Evolutionary conservation across 2,888 invertebrate species (phyloP), one percentile per base, ranked within the genome.

Genomic region (Meganola albula): DNA sequence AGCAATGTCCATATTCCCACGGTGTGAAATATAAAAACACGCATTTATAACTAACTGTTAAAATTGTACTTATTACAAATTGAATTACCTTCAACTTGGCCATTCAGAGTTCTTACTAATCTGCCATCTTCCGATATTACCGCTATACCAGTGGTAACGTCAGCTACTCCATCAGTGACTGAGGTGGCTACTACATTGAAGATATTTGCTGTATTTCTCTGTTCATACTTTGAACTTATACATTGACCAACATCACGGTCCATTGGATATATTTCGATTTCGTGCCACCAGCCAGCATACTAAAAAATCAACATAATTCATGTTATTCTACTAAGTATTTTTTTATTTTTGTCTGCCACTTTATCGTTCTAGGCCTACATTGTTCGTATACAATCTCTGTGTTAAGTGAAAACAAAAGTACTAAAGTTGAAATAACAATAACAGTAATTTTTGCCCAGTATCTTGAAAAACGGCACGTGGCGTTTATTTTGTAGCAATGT

Each of bases 271-370:
- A 73, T 59, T 40, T 76, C 71, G 24, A 82, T 64, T 43, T 82
- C 78, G 32, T 82, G 77, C 83, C 83, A 83, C 73, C 75, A 74
- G 14, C 78, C 80, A 0, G 61, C 22, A 40, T 65, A 83, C 83
- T 83, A 55, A 5, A 53, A 63, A 40, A 11, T 10, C 4, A 5
- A 16, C 6, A 5, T 16, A 16, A 16, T 16, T n/a, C n/a, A n/a
- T n/a, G n/a, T n/a, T n/a, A n/a, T n/a, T n/a, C n/a, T n/a, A n/a
- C n/a, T n/a, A n/a, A n/a, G n/a, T n/a, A n/a, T n/a, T n/a, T n/a
- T n/a, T n/a, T n/a, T n/a, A n/a, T n/a, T n/a, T n/a, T n/a, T n/a
- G n/a, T n/a, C n/a, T n/a, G n/a, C n/a, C n/a, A n/a, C n/a, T n/a
- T n/a, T n/a, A n/a, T n/a, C n/a, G n/a, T n/a, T n/a, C n/a, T n/a